Percentiles rank a stretch among this genome's conserved stretches.
These are phyloP conservation scores for Dione vanillae DNA, from an alignment of 2,888 invertebrate species.

Conservation along the genomic window DNA sequence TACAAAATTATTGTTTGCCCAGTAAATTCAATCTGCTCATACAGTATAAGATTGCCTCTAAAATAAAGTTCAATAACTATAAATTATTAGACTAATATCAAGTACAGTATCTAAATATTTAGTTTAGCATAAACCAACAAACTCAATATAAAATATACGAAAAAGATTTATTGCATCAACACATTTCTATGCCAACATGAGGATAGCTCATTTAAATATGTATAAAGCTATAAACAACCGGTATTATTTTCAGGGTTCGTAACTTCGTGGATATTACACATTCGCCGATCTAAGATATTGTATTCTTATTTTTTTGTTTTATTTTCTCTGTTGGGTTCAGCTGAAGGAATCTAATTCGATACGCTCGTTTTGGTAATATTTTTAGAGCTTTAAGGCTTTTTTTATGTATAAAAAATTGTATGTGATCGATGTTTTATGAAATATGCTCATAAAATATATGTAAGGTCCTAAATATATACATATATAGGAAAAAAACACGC, in stretches of 20 bases:
- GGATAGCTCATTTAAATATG: slow-evolving; percentile 38
- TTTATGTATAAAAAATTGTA: neutral
- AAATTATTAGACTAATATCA: neutral
- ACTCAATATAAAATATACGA: slow-evolving; percentile 19
- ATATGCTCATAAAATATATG: neutral
- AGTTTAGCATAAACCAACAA: slow-evolving; percentile 5
- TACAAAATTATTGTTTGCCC: neutral
- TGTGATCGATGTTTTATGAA: neutral
- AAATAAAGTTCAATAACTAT: neutral
- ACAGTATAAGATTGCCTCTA: neutral
- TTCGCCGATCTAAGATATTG: slow-evolving; percentile 30
- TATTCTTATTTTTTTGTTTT: slow-evolving; percentile 21
- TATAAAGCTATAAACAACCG: slow-evolving; percentile 37
- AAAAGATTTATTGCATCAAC: slow-evolving; percentile 33
- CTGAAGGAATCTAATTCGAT: slow-evolving; percentile 6
- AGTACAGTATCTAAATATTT: slow-evolving; percentile 4
- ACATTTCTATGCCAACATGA: slow-evolving; percentile 26
- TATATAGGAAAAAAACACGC: neutral
- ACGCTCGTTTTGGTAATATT: slow-evolving; percentile 9
- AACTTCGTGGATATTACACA: slow-evolving; percentile 34
- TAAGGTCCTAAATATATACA: neutral
- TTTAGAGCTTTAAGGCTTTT: neutral
- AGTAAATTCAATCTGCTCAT: neutral
- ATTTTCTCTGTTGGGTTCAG: neutral
- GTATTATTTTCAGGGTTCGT: slow-evolving; percentile 35